phyloP scores from a whole-genome alignment of 1,140 invertebrate genomes.

The Penaeus indicus region DNA sequence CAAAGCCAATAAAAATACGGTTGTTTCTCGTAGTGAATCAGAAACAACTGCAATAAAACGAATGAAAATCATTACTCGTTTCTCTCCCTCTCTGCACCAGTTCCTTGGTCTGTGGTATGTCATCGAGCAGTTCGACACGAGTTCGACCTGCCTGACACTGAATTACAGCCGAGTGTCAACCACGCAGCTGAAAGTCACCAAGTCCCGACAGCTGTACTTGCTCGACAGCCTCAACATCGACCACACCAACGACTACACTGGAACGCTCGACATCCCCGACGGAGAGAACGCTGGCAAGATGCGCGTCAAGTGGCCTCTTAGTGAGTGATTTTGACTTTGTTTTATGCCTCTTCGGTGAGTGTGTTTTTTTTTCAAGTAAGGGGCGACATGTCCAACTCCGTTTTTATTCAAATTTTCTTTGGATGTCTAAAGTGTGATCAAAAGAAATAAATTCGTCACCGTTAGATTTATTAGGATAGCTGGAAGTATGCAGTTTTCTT shows the following conservation, averaged over 20 bases:
- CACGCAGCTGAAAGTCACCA: constrained; percentile 78
- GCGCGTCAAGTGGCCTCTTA: constrained; percentile 83
- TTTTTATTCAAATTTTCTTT: no score
- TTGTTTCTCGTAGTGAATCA: no score
- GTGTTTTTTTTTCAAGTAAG: no score
- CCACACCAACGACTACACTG: constrained; percentile 83
- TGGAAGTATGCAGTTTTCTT: background rate
- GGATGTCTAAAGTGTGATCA: no score
- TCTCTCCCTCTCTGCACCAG: constrained; percentile 70
- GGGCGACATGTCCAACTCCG: no score
- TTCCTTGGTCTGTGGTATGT: constrained; percentile 86
- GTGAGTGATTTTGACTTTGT: constrained; percentile 71
- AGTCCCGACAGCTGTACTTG: constrained; percentile 80
- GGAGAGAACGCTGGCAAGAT: constrained; percentile 78
- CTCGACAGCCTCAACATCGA: constrained; percentile 74
- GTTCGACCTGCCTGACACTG: constrained; percentile 83
- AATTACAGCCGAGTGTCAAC: constrained; percentile 79
- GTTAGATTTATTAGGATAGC: no score
- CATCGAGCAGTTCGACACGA: constrained; percentile 86
- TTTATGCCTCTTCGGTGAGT: no score
- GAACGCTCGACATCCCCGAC: constrained; percentile 78
- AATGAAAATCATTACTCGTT: background rate
- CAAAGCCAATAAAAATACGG: no score
- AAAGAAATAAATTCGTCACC: no score
- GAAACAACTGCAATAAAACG: no score